Evolutionary conservation across 2,797 vertebrate species (phyloP).

Genomic region (Aeoliscus strigatus): DNA sequence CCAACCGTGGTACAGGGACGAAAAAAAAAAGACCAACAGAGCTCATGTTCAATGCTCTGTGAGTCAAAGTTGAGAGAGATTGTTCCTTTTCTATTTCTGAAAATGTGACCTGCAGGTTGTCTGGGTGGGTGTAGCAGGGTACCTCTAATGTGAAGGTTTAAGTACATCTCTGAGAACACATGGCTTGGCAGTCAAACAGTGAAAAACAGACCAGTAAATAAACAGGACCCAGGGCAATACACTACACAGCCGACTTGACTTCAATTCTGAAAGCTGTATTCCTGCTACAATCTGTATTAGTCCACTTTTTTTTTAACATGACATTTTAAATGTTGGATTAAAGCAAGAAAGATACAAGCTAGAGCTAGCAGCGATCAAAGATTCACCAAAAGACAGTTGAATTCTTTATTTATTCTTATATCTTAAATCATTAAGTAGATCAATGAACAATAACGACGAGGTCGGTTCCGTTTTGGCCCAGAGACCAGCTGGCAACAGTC

Average conservation of each 20-base stretch:
- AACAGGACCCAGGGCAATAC: constrained; percentile 5
- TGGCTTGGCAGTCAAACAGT: constrained; percentile 34
- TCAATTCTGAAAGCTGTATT: no score
- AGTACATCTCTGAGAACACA: constrained; percentile 41
- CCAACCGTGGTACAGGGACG: constrained; percentile 37
- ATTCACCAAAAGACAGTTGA: no score
- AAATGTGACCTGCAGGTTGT: constrained; percentile 52
- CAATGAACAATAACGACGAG: no score
- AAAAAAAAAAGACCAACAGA: constrained; percentile 49
- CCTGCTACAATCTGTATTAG: no score
- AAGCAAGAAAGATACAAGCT: no score
- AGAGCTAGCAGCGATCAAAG: no score
- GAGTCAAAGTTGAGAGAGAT: constrained; percentile 45
- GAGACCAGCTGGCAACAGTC: no score
- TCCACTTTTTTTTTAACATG: no score
- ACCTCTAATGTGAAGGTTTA: constrained; percentile 58
- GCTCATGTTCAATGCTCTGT: constrained; percentile 37
- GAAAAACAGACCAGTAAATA: constrained; percentile 35
- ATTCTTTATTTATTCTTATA: no score
- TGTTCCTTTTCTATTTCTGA: constrained; percentile 61
- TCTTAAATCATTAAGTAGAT: no score
- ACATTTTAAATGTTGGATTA: no score
- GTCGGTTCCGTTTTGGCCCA: no score
- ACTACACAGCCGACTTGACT: constrained; percentile 7
- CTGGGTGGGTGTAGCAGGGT: constrained; percentile 59